Evolutionary conservation across 2,113 vertebrate genomes (phyloP).

Genomic region (Nicator chloris): DNA sequence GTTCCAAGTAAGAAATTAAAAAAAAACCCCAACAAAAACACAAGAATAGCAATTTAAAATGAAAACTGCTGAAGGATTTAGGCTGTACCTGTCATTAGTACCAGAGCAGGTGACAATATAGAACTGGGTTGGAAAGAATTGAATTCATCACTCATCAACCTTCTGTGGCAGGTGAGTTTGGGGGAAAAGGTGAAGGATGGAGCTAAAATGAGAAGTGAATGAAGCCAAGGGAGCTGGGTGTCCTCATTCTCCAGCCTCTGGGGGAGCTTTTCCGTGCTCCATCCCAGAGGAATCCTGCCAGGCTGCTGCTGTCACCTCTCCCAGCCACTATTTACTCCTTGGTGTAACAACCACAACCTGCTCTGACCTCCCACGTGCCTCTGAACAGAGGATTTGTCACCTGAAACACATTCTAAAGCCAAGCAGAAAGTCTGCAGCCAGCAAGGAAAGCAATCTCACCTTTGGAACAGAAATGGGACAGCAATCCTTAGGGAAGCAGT

Average conservation of each 20-base stretch:
- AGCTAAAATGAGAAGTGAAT: conserved; percentile 36
- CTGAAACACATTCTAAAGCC: background rate
- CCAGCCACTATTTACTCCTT: background rate
- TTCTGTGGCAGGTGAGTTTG: background rate
- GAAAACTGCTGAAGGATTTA: background rate
- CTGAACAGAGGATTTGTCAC: background rate
- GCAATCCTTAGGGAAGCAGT: conserved; percentile 13
- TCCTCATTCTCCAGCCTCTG: conserved; percentile 17
- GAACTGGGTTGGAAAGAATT: background rate
- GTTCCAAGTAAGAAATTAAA: background rate
- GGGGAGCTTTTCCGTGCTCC: background rate
- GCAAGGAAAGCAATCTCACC: conserved; percentile 13
- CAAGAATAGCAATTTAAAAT: background rate
- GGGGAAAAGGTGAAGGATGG: background rate
- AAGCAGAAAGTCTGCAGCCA: background rate
- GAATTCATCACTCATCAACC: background rate
- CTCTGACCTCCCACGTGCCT: background rate
- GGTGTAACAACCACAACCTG: background rate
- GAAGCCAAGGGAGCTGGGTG: background rate
- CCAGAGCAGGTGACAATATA: background rate
- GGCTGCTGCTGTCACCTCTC: background rate
- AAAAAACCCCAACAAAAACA: background rate
- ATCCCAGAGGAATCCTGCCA: background rate
- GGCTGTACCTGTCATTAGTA: background rate
- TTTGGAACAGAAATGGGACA: conserved; percentile 56